These are phyloP conservation scores for Lasioglossum marginatum DNA, from an alignment of 2,888 invertebrate genomes.

Conservation along the genomic window DNA sequence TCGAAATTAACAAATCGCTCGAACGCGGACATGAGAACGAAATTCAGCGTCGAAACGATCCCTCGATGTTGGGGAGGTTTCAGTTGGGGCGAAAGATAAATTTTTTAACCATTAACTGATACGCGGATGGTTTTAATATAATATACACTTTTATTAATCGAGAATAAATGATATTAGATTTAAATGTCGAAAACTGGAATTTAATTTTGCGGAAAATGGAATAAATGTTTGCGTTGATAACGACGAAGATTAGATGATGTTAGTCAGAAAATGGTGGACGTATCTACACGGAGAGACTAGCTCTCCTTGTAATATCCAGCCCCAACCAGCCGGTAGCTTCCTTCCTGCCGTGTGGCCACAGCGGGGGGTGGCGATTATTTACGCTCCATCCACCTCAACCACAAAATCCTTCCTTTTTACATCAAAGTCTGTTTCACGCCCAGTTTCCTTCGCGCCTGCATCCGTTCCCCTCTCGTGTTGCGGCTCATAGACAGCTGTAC, in stretches of 20 bases:
- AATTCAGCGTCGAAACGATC: neutral
- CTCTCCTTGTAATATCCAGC: conserved; percentile 15
- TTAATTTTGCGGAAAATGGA: neutral
- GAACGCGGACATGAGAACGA: neutral
- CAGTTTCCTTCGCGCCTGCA: conserved; percentile 70
- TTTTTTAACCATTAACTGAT: neutral
- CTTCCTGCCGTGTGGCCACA: conserved; percentile 29
- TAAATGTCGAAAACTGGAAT: too few relatives aligned
- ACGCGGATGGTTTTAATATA: neutral
- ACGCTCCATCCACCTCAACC: conserved; percentile 73
- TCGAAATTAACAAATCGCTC: conserved; percentile 4
- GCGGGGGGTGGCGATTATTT: conserved; percentile 72
- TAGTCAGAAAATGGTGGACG: neutral
- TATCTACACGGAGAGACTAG: neutral
- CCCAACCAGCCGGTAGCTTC: conserved; percentile 23
- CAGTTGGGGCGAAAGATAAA: neutral
- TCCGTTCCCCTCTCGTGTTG: conserved; percentile 49
- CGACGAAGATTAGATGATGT: too few relatives aligned
- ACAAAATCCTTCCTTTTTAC: conserved; percentile 74
- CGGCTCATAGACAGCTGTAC: conserved; percentile 49
- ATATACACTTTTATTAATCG: neutral
- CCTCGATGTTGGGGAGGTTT: neutral
- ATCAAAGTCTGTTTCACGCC: conserved; percentile 76
- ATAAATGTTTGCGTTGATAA: neutral
- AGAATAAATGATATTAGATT: neutral